Base-by-base conservation (phyloP, 2,888 invertebrate genomes). In the Ischnura elegans region DNA sequence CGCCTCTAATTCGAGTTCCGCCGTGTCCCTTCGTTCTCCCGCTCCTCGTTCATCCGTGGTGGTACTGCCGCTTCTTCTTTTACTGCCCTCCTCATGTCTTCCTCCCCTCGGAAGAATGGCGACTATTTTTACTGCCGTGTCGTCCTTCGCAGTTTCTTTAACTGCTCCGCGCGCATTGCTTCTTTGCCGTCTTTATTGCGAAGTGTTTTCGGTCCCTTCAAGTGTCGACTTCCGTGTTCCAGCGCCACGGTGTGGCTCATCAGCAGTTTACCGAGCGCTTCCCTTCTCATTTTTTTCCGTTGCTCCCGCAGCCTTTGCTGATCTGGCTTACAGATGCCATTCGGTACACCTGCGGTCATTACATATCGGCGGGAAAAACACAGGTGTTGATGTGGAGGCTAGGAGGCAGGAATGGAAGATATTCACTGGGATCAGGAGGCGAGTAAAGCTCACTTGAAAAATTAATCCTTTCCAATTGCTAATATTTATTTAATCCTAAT, bases 41-140 rank as follows among this genome's bases (percentile, higher is more conserved):
- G 36, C 29, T 29, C 13, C 36, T 6, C 36, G 76, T 76, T 76
- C 76, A 36, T 76, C 76, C 76, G 76, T 76, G 76, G 36, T 13
- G 76, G 76, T 76, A 76, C 76, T 36, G 76, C 76, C 36, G 76
- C 76, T 76, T 76, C 76, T 76, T 76, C 76, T 76, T 76, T 61
- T 36, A 36, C 76, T 76, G 76, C 36, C 25, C 36, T n/a, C 61
- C 61, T 16, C 36, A 36, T 2, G 36, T 76, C 36, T 36, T 76
- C n/a, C 76, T 36, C 76, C 36, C 76, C 76, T 76, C 16, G 13
- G 16, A 47, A 25, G 76, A 76, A 76, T 76, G 76, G 36, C 8
- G 76, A 76, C 76, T 76, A 76, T 76, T 76, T 76, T 76, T 36
- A 36, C 76, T 2, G 76, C 36, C 25, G 36, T 25, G 25, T 36